phyloP scores from a whole-genome alignment of 2,113 vertebrate genomes.

The Nycticebus coucang region DNA sequence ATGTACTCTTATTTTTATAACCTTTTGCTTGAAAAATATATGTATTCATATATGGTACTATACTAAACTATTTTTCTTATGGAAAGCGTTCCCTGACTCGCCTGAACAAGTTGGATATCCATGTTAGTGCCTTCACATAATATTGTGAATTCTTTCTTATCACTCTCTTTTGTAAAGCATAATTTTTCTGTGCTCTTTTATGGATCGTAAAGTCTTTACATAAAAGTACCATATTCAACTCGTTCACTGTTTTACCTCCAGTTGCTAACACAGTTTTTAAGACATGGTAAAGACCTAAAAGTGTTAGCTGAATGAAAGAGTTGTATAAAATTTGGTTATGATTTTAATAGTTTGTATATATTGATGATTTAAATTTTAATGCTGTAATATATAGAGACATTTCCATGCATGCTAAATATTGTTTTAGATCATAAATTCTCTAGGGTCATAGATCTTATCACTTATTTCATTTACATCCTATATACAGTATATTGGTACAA shows the following conservation, averaged over 20 bases:
- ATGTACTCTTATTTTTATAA: not conserved
- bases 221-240: not conserved
- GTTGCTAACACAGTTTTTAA: not conserved
- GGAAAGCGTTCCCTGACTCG: not conserved
- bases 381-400: not conserved
- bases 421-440: not conserved
- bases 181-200: not conserved
- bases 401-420: not conserved
- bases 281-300: not conserved
- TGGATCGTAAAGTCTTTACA: not conserved
- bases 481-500: not conserved
- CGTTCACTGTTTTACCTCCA: not conserved
- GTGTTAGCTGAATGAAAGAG: not conserved
- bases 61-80: not conserved
- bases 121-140: not conserved
- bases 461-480: not conserved
- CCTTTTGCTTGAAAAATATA: not conserved
- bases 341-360: not conserved
- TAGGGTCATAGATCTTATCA: not conserved
- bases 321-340: not conserved
- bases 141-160: not conserved
- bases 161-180: not conserved
- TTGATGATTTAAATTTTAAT: not conserved
- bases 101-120: not conserved
- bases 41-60: not conserved